These are phyloP conservation scores for Protobothrops mucrosquamatus DNA, from an alignment of 2,113 vertebrate species.

Conservation along the genomic window DNA sequence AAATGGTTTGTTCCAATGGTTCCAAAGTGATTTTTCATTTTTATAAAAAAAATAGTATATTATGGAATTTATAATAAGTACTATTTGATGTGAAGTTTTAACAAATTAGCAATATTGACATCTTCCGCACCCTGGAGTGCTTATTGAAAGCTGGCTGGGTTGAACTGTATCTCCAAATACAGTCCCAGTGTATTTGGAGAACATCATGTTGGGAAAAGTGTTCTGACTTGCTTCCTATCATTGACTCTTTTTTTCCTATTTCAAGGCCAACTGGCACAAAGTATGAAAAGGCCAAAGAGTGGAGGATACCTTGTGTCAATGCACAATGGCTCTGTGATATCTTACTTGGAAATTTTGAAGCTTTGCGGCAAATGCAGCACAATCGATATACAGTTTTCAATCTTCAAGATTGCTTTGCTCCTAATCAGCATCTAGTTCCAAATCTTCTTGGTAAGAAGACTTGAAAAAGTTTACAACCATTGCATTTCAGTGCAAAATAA, in stretches of 20 bases:
- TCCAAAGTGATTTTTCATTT: background rate
- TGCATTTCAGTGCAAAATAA: background rate
- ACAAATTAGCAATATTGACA: background rate
- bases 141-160: background rate
- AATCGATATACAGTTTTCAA: conserved; percentile 83
- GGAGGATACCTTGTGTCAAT: conserved; percentile 95
- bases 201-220: background rate
- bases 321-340: conserved; percentile 95
- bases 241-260: background rate
- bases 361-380: conserved; percentile 86
- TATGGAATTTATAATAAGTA: background rate
- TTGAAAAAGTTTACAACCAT: background rate
- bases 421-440: conserved; percentile 82
- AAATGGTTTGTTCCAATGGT: fast-evolving
- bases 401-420: conserved; percentile 85
- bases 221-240: background rate
- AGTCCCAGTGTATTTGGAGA: background rate
- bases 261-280: conserved; percentile 86
- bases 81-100: background rate
- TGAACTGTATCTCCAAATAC: background rate
- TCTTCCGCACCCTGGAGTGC: background rate
- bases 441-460: conserved; percentile 81
- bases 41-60: background rate
- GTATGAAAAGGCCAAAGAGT: conserved; percentile 96
- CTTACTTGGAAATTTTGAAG: conserved; percentile 90